Percentiles rank a stretch among this genome's conserved stretches.
phyloP scores from a whole-genome alignment of 2,797 vertebrate species.

The Gallinago nigripennis region DNA sequence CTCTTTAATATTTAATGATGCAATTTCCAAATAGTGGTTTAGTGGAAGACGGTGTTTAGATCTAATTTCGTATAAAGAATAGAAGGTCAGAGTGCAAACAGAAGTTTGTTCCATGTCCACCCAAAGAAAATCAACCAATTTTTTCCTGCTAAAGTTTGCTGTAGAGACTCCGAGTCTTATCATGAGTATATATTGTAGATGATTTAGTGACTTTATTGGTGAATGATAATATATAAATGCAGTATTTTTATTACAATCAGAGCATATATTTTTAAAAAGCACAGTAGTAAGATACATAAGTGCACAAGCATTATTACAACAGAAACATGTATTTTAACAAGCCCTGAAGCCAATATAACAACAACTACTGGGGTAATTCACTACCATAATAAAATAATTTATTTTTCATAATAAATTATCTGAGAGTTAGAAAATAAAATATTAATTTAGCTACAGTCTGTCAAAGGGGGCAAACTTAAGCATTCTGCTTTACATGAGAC shows the following conservation, averaged over 20 bases:
- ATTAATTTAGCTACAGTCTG: not conserved
- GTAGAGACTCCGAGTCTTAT: not conserved
- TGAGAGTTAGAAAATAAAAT: slow-evolving; percentile 26
- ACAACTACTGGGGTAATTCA: not conserved
- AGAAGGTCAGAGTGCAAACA: not conserved
- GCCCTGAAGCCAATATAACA: not conserved
- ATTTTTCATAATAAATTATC: slow-evolving; percentile 26
- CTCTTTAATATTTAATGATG: not conserved
- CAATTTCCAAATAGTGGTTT: not conserved
- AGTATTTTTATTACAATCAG: not conserved
- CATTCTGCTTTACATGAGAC: not conserved
- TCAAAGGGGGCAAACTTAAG: not conserved
- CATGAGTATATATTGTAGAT: not conserved
- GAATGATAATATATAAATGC: not conserved
- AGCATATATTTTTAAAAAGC: not conserved
- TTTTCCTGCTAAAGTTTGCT: not conserved
- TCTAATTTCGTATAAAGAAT: not conserved
- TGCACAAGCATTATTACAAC: not conserved
- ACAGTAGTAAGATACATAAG: not conserved
- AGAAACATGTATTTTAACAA: slow-evolving; percentile 4
- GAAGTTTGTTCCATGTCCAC: not conserved
- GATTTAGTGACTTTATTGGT: not conserved
- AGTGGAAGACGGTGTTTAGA: not conserved
- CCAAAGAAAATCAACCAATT: not conserved
- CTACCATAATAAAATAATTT: not conserved